Evolutionary conservation across 35 echinoderm and acorn worm genomes (phyloP).

Genomic region (Ophioderma brevispina): DNA sequence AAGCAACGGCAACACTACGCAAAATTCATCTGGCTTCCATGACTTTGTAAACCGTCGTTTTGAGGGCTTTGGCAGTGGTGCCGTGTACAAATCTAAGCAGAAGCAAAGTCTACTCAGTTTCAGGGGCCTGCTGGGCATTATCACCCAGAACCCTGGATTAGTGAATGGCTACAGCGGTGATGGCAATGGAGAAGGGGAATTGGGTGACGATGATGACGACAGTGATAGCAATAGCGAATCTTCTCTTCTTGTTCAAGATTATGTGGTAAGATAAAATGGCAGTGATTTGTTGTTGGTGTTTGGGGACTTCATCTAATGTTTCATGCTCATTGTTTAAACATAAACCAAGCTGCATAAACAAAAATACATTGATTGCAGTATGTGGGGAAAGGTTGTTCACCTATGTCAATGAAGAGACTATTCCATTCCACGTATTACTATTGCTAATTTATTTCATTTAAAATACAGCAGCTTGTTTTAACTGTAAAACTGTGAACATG

Average conservation of each 20-base stretch:
- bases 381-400: too few relatives aligned
- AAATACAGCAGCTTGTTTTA: too few relatives aligned
- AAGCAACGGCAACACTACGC: constrained; percentile 21
- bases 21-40: constrained; percentile 73
- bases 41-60: constrained; percentile 59
- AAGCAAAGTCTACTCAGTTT: constrained; percentile 58
- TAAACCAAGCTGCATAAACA: too few relatives aligned
- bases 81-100: constrained; percentile 44
- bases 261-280: constrained; percentile 62
- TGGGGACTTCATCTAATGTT: too few relatives aligned
- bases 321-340: too few relatives aligned
- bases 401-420: too few relatives aligned
- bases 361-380: too few relatives aligned
- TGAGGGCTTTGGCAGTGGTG: constrained; percentile 53
- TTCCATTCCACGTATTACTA: too few relatives aligned
- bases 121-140: constrained; percentile 61
- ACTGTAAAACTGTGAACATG: too few relatives aligned
- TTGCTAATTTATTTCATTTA: too few relatives aligned
- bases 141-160: constrained; percentile 43
- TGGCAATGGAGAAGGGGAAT: neutral
- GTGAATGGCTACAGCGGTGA: neutral
- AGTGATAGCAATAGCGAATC: neutral
- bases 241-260: constrained; percentile 42
- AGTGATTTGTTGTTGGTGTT: too few relatives aligned
- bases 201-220: neutral